Evolutionary conservation across 2,888 invertebrate species (phyloP).

Genomic region (Thecocarcelia acutangulata): DNA sequence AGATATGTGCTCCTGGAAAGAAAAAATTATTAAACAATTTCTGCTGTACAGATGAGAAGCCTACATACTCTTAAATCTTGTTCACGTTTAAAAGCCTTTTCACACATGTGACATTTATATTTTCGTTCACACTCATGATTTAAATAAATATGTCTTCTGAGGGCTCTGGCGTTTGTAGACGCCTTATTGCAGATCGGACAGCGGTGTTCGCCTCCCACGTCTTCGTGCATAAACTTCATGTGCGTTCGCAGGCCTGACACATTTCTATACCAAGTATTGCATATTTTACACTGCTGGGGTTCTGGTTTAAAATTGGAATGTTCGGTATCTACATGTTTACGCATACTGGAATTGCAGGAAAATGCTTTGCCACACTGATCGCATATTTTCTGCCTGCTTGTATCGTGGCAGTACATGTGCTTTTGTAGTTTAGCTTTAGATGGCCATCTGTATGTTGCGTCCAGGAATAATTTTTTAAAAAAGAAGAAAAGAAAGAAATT

Average conservation of each 20-base stretch:
- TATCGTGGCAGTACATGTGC: constrained; percentile 73
- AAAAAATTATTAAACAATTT: not conserved
- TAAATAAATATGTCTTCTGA: constrained; percentile 77
- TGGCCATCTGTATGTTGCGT: constrained; percentile 54
- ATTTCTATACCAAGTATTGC: constrained; percentile 78
- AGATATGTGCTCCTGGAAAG: constrained; percentile 77
- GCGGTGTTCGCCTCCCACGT: constrained; percentile 75
- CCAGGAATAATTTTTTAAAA: constrained; percentile 6
- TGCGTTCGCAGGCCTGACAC: constrained; percentile 77
- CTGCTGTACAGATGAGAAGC: not conserved
- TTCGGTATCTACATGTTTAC: constrained; percentile 77
- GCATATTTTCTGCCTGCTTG: constrained; percentile 76
- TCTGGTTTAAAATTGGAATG: constrained; percentile 77
- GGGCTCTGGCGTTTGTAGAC: constrained; percentile 76
- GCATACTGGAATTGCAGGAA: constrained; percentile 75
- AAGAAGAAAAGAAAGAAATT: not conserved
- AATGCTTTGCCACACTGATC: constrained; percentile 77
- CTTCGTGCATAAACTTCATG: constrained; percentile 77
- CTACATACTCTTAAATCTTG: constrained; percentile 76
- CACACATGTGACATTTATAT: constrained; percentile 78
- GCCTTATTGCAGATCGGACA: constrained; percentile 78
- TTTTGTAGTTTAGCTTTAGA: constrained; percentile 64
- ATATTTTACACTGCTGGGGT: constrained; percentile 77
- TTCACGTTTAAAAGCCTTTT: constrained; percentile 78
- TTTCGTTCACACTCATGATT: constrained; percentile 78